Evolutionary conservation across 2,113 vertebrate species (phyloP).

Genomic region (Crotalus tigris): DNA sequence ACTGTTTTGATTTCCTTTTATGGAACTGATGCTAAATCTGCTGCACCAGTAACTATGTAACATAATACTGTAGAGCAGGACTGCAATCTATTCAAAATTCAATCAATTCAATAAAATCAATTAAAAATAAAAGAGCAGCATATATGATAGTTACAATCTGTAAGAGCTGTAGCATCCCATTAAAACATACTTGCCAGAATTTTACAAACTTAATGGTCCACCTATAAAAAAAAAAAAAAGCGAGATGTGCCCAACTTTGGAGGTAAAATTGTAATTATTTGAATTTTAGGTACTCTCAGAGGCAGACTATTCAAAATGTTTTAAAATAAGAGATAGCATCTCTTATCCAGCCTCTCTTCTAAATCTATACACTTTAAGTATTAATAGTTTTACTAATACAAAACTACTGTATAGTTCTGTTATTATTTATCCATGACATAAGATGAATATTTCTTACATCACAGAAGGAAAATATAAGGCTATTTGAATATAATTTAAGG

Average conservation of each 20-base stretch:
- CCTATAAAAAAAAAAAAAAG: not conserved
- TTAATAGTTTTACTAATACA: not conserved
- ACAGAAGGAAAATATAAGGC: not conserved
- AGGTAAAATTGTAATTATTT: not conserved
- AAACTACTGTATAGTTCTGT: not conserved
- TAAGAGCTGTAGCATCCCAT: not conserved
- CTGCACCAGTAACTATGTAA: not conserved
- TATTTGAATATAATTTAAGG: not conserved
- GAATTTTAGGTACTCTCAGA: not conserved
- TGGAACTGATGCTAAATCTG: not conserved
- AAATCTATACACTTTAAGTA: not conserved
- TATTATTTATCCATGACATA: not conserved
- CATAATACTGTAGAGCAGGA: not conserved
- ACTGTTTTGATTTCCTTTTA: constrained; percentile 25
- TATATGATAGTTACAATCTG: not conserved
- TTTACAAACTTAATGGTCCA: not conserved
- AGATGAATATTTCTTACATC: not conserved
- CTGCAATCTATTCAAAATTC: not conserved
- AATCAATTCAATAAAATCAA: not conserved
- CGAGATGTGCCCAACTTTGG: not conserved
- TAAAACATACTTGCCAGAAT: not conserved
- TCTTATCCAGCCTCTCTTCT: not conserved
- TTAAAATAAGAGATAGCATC: not conserved
- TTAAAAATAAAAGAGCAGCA: not conserved
- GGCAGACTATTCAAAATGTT: not conserved